phyloP scores from a whole-genome alignment of 1,140 invertebrate genomes.

The Musca vetustissima region DNA sequence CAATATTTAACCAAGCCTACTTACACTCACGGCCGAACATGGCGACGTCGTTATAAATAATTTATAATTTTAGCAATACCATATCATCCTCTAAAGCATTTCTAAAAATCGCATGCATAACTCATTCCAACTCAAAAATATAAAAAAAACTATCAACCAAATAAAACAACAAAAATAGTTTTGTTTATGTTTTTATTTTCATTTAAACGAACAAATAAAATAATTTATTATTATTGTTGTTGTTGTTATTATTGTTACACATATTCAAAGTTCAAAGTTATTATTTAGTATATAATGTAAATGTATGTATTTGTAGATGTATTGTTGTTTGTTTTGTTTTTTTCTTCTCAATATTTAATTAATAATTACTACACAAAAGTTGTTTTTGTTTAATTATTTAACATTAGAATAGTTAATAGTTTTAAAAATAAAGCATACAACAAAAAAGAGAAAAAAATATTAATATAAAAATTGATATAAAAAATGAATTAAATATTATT shows the following conservation, averaged over 20 bases:
- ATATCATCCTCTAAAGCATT: no score
- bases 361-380: conserved; percentile 3
- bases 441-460: no score
- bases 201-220: conserved; percentile 29
- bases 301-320: conserved; percentile 10
- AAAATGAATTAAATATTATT: no score
- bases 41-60: no score
- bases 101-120: neutral
- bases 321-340: neutral
- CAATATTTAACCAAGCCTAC: no score
- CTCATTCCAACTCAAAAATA: neutral
- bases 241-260: conserved; percentile 28
- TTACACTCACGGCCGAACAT: no score
- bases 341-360: conserved; percentile 1
- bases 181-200: conserved; percentile 15
- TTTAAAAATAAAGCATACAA: neutral
- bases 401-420: neutral
- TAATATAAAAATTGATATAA: no score
- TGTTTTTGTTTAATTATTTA: neutral
- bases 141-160: conserved; percentile 13
- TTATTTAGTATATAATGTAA: neutral
- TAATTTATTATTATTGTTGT: conserved; percentile 27
- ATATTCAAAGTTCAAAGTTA: conserved; percentile 26
- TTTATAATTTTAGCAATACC: no score
- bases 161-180: conserved; percentile 28